These are phyloP conservation scores for Remorina albescens DNA, from an alignment of 2,797 vertebrate genomes.

Conservation along the genomic window DNA sequence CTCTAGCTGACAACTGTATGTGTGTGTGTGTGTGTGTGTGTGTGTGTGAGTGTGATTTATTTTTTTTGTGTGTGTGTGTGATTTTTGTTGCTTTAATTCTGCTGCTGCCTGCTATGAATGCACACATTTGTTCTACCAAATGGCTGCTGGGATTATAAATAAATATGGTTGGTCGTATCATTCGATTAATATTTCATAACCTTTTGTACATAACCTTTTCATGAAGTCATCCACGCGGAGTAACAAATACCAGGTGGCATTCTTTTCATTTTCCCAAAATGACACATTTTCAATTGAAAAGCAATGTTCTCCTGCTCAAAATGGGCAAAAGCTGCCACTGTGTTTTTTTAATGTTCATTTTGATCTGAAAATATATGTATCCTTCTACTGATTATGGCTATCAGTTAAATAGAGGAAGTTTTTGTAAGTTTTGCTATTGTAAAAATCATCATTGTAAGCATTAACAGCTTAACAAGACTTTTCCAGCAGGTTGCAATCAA, in stretches of 20 bases:
- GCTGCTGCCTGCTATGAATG: not conserved
- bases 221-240: slow-evolving; percentile 4
- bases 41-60: too few species aligned
- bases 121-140: not conserved
- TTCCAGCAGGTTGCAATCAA: too few species aligned
- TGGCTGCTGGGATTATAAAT: slow-evolving; percentile 1
- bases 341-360: not conserved
- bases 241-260: slow-evolving; percentile 17
- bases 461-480: too few species aligned
- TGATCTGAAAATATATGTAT: not conserved
- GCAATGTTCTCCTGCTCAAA: slow-evolving; percentile 15
- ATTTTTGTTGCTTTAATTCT: slow-evolving; percentile 6
- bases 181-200: slow-evolving; percentile 23
- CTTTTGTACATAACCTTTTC: slow-evolving; percentile 27
- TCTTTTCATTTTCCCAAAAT: slow-evolving; percentile 15
- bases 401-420: not conserved
- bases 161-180: slow-evolving; percentile 9
- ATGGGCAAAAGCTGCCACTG: too few species aligned
- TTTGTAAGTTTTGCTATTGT: too few species aligned
- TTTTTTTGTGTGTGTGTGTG: not conserved
- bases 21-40: not conserved
- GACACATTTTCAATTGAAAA: slow-evolving; percentile 28
- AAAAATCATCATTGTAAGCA: too few species aligned
- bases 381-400: not conserved
- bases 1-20: not conserved